Evolutionary conservation across 2,113 vertebrate species (phyloP), one percentile per base, ranked within the genome.

Genomic region (western clawed frog (Xenopus tropicalis)): DNA sequence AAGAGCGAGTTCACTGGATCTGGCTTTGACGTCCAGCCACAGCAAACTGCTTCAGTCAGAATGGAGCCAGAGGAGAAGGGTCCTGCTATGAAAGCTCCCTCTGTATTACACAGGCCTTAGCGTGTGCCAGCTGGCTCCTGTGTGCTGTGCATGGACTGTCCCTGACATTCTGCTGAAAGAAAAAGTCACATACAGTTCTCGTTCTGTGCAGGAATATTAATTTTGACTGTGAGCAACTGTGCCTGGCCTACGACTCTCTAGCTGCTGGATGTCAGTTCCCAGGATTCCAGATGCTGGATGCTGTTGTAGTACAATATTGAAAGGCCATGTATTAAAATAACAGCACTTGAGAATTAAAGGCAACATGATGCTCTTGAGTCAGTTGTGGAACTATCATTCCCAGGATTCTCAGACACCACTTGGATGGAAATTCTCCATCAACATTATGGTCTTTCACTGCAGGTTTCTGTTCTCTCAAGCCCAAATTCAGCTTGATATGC

Each of bases 111-210:
- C 51, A 56, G 59, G 22, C 24, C 44, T 63, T 42, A 10, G 48
- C 48, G 6, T 29, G 21, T 76, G 73, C 73, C 73, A 76, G 73
- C 73, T 76, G 73, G 73, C 66, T 63, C 46, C 23, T 11, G 20
- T 37, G 48, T 43, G 46, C 48, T 69, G 58, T 69, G 22, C 66
- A 76, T 69, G 46, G 66, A 69, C 69, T 76, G 73, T 69, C 73
- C 66, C 66, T 76, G 59, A 76, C 66, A 69, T 69, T 76, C 73
- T 76, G 73, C 57, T 76, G 43, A 69, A 75, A 73, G 22, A 76
- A 76, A 37, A 76, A 51, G 66, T 76, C 66, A 69, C 73, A 76
- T 44, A 62, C 44, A 69, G 73, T 69, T 76, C 73, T 76, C 57
- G 23, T 65, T 69, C 61, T 69, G 10, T 58, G 66, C n/a, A 21